Percentiles rank a stretch among this genome's conserved stretches.
These are phyloP conservation scores for Cheilosia pagana DNA, from an alignment of 2,888 invertebrate species.

Conservation along the genomic window DNA sequence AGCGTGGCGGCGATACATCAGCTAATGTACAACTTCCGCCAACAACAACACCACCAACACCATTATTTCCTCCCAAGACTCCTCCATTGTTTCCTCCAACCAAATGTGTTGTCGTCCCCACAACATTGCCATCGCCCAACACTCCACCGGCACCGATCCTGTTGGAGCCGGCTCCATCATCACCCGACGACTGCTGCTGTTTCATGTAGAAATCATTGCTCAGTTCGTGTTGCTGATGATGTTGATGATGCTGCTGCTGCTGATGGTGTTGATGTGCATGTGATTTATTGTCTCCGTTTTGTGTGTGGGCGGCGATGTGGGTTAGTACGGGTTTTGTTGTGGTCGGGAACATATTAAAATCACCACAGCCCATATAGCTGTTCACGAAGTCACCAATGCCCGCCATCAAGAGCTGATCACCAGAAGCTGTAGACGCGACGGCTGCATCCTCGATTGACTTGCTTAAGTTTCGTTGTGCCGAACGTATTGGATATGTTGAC, in stretches of 20 bases:
- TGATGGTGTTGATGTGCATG: constrained; percentile 49
- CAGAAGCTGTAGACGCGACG: constrained; percentile 30
- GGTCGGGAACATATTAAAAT: constrained; percentile 78
- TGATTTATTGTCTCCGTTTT: constrained; percentile 73
- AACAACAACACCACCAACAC: constrained; percentile 67
- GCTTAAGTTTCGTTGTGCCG: constrained; percentile 83
- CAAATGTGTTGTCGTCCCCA: constrained; percentile 66
- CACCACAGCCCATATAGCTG: constrained; percentile 75
- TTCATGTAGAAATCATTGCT: constrained; percentile 64
- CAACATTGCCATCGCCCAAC: constrained; percentile 43
- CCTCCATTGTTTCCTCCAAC: constrained; percentile 31
- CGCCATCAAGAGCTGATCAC: constrained; percentile 44
- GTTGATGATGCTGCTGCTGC: constrained; percentile 74
- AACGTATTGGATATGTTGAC: constrained; percentile 80
- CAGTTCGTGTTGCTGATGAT: constrained; percentile 68
- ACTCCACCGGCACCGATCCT: constrained; percentile 40
- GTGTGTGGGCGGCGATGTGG: constrained; percentile 76
- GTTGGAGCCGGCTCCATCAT: constrained; percentile 33
- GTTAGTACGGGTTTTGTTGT: constrained; percentile 80
- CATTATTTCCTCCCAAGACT: constrained; percentile 34
- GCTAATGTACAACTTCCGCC: constrained; percentile 73
- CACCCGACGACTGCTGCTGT: constrained; percentile 36
- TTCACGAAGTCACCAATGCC: constrained; percentile 54
- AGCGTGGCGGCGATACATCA: constrained; percentile 73
- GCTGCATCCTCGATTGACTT: constrained; percentile 83